phyloP scores from a whole-genome alignment of 2,113 vertebrate genomes.

The Heterotilapia buettikoferi region DNA sequence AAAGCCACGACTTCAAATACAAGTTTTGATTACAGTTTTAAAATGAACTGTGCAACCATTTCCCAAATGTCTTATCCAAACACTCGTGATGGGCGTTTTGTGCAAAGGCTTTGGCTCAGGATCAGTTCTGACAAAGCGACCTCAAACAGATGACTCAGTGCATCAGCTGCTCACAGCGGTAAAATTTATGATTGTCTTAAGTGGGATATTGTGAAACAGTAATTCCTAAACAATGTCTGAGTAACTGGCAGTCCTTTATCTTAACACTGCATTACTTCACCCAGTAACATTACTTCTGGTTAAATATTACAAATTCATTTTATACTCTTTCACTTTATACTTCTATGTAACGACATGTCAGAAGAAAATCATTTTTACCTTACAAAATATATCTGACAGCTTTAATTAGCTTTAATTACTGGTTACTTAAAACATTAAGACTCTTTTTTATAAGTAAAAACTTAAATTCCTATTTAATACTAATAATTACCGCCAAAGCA shows the following conservation, averaged over 20 bases:
- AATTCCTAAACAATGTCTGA: neutral
- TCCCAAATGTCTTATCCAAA: neutral
- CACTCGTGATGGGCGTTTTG: neutral
- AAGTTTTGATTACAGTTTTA: neutral
- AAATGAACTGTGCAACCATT: neutral
- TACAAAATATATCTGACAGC: neutral
- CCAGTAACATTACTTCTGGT: neutral
- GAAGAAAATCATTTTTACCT: neutral
- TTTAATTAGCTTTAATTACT: neutral
- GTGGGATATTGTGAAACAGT: neutral
- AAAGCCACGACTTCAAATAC: neutral
- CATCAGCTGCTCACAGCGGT: neutral
- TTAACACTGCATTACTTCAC: neutral
- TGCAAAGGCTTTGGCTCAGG: neutral
- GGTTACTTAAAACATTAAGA: neutral
- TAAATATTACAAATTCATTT: neutral
- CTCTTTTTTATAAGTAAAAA: neutral
- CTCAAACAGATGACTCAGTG: neutral
- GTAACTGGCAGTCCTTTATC: neutral
- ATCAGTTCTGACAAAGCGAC: neutral
- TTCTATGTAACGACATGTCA: neutral
- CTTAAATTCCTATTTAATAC: neutral
- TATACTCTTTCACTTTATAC: neutral
- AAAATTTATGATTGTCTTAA: neutral
- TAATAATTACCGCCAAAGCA: neutral